Evolutionary conservation across 92 coral and sea anemone genomes (phyloP).

Genomic region (Parazoanthus swiftii): DNA sequence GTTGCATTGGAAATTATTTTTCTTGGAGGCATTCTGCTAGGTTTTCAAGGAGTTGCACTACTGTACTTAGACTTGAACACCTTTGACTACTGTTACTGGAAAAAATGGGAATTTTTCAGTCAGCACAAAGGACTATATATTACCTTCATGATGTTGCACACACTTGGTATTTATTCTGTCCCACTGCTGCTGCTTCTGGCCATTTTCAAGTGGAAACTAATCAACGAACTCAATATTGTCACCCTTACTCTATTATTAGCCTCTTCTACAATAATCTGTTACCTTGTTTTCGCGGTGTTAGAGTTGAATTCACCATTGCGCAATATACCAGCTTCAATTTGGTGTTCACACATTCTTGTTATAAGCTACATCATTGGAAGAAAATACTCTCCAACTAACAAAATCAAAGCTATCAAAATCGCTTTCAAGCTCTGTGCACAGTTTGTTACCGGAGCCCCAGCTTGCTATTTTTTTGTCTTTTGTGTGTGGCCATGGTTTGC

Average conservation of each 20-base stretch:
- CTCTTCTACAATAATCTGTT: neutral
- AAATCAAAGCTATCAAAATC: neutral
- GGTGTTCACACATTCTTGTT: neutral
- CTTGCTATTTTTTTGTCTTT: neutral
- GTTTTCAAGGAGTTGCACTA: neutral
- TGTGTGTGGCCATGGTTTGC: neutral
- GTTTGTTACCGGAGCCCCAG: neutral
- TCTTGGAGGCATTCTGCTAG: neutral
- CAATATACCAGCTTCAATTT: neutral
- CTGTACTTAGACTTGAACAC: neutral
- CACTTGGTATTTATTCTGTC: neutral
- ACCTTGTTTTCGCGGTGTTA: neutral
- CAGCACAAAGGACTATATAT: neutral
- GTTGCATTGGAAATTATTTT: neutral
- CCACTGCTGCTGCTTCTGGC: neutral
- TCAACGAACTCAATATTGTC: neutral
- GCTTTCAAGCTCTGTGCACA: slow-evolving; percentile 3
- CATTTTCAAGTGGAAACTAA: neutral
- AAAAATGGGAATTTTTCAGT: neutral
- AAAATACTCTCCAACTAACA: neutral
- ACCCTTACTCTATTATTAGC: neutral
- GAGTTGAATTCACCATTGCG: neutral
- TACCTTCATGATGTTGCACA: neutral
- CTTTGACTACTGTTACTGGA: neutral
- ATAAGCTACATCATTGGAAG: neutral